These are phyloP conservation scores for Fissipunctia ypsillon DNA, from an alignment of 2,888 invertebrate genomes.

Conservation along the genomic window DNA sequence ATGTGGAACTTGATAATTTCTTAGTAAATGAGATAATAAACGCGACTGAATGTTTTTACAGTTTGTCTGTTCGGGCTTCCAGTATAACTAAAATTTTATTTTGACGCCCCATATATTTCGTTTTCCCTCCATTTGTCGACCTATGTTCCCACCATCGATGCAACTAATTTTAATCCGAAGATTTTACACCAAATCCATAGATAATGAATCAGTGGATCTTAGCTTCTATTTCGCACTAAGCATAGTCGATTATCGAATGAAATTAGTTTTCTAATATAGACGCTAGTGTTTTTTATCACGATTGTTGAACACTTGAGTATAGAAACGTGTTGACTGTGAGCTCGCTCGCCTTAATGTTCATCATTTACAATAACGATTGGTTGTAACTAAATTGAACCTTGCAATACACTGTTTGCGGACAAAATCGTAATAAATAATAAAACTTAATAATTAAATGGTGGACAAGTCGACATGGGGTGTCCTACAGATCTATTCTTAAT, in stretches of 20 bases:
- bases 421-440: conserved; percentile 54
- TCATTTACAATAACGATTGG: conserved; percentile 64
- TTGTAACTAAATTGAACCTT: conserved; percentile 72
- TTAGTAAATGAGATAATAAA: conserved; percentile 88
- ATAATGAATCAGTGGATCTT: conserved; percentile 80
- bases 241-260: conserved; percentile 77
- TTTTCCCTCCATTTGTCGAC: conserved; percentile 56
- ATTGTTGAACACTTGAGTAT: conserved; percentile 70
- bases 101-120: conserved; percentile 76
- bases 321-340: conserved; percentile 52
- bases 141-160: conserved; percentile 61
- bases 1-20: conserved; percentile 86
- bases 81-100: conserved; percentile 84
- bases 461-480: conserved; percentile 49
- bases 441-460: conserved; percentile 52
- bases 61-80: conserved; percentile 90
- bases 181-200: conserved; percentile 66
- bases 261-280: conserved; percentile 80
- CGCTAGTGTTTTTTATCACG: conserved; percentile 85
- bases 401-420: conserved; percentile 66
- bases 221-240: conserved; percentile 83
- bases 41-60: conserved; percentile 88
- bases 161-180: conserved; percentile 58
- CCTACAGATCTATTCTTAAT: conserved; percentile 52
- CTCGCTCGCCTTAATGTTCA: conserved; percentile 61